Base-by-base conservation (phyloP, 1,140 invertebrate species). In the Chironomus striatipennis region DNA sequence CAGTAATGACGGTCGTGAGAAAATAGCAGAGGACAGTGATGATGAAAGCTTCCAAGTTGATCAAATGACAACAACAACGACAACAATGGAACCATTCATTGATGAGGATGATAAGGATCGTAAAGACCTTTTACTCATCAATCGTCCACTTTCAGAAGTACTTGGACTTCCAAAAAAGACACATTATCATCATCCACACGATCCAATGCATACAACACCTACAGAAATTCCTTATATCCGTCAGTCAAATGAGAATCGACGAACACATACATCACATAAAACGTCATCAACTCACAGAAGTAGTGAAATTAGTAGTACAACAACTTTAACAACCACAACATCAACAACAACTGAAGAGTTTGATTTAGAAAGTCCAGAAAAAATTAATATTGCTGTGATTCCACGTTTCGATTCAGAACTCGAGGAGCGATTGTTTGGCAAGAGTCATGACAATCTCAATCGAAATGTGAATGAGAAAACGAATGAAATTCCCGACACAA, bases 301-400 rank as follows among this genome's bases (percentile, higher is more conserved):
- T n/a, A n/a, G n/a, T n/a, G n/a, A n/a, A n/a, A n/a, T n/a, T n/a
- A 34, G 24, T 34, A 34, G 24, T 34, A 34, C 70, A 74, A 18
- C 20, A 5, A 15, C 17, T 0, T 15, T 15, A 57, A 57, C 47
- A 57, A 57, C 77, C 77, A 43, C 74, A 75, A 0, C 78, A 80
- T 34, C 77, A 78, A 34, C 24, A 34, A 34, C 24, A 78, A 17
- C 6, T 75, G 34, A 43, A 20, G 12, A 75, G 17, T 43, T 77
- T 78, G 73, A 47, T 18, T n/a, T 78, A 79, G 80, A 82, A 75
- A 75, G 82, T 43, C 77, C 80, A 42, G 81, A 82, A 76, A 80
- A 82, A 1, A 80, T 82, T 47, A 82, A 82, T 77, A 74, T 82
- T 73, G 81, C 81, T 43, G 81, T 82, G 9, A 81, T 82, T 74